Evolutionary conservation across 1,140 invertebrate genomes (phyloP), one percentile per base, ranked within the genome.

Genomic region (Leptopilina boulardi): DNA sequence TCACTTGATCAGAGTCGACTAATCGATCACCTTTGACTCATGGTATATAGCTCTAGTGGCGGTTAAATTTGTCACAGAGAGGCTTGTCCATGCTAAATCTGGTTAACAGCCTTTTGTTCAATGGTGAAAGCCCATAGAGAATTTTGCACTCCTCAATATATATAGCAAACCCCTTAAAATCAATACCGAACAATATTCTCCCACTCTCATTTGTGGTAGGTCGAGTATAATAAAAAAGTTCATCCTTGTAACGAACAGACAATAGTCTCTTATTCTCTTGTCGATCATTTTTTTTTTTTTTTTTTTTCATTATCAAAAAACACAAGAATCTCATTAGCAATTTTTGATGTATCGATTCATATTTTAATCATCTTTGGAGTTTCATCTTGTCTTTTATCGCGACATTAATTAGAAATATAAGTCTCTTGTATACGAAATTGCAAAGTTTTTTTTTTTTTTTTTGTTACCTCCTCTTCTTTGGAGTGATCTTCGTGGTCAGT

Each of bases 131-230:
- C 23, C 23, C 56, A 30, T 30, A 15, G 56, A 66, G 56, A 66
- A 66, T 66, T 30, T 66, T 4, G n/a, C 56, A 30, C 21, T 26
- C 23, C 23, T 30, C 23, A 21, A 66, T 66, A 15, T 5, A 10
- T 21, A 11, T n/a, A 74, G 72, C 72, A 78, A 42, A 34, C 30
- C 76, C 70, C 73, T 59, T 51, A 80, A 83, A 82, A 79, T 79
- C 76, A 83, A 81, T 83, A 80, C 79, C 78, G 70, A 71, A 15
- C 41, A 76, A 73, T 70, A 74, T 78, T 72, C 71, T 38, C 70
- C 70, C 72, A 34, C 6, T 6, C 76, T 77, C 74, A 77, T 78
- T 34, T 78, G 78, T 70, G 76, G 75, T 75, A 74, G 79, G 74
- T 42, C 42, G 42, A 72, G 74, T 72, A n/a, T n/a, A 56, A 70